A percentile compares a stretch with the other conserved stretches of the same genome.
These are phyloP conservation scores for Rhabdomys dilectus DNA, from an alignment of 2,113 vertebrate species.

Conservation along the genomic window DNA sequence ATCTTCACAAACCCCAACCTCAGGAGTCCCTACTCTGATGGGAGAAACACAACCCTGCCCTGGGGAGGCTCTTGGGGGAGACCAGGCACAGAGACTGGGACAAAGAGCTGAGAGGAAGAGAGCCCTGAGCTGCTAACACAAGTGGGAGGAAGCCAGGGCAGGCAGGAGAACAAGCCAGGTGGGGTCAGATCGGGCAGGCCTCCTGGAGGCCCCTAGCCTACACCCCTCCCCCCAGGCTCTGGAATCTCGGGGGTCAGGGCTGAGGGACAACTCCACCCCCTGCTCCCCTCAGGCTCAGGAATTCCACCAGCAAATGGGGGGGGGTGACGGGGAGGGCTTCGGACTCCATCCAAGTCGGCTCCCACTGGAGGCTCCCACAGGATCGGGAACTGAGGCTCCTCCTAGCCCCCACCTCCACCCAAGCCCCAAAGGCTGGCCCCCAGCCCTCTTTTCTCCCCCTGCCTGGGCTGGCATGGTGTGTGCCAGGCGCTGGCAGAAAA, in stretches of 20 bases:
- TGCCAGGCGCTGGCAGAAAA: conserved; percentile 84
- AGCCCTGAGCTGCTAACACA: conserved; percentile 18
- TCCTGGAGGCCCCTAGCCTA: conserved; percentile 74
- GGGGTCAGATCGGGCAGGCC: conserved; percentile 80
- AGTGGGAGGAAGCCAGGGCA: conserved; percentile 75
- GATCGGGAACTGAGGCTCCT: conserved; percentile 69
- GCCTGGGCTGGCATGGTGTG: conserved; percentile 70
- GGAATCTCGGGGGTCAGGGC: conserved; percentile 83
- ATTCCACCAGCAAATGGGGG: conserved; percentile 66
- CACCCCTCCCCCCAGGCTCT: conserved; percentile 75
- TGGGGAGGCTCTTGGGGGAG: conserved; percentile 64
- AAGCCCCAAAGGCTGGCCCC: conserved; percentile 71
- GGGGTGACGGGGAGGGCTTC: conserved; percentile 52
- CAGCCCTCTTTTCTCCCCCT: conserved; percentile 48
- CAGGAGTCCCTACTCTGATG: conserved; percentile 64
- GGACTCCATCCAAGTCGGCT: conserved; percentile 81
- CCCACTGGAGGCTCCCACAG: conserved; percentile 81
- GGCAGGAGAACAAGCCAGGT: conserved; percentile 77
- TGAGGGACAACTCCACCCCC: conserved; percentile 80
- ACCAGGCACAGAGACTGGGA: conserved; percentile 59
- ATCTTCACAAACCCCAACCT: conserved; percentile 68
- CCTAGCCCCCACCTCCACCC: conserved; percentile 38
- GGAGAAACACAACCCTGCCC: conserved; percentile 77
- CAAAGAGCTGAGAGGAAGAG: conserved; percentile 58
- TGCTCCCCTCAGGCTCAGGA: conserved; percentile 82